Conservation (phyloP, 2,797 vertebrate species). For the Lerista edwardsae region DNA sequence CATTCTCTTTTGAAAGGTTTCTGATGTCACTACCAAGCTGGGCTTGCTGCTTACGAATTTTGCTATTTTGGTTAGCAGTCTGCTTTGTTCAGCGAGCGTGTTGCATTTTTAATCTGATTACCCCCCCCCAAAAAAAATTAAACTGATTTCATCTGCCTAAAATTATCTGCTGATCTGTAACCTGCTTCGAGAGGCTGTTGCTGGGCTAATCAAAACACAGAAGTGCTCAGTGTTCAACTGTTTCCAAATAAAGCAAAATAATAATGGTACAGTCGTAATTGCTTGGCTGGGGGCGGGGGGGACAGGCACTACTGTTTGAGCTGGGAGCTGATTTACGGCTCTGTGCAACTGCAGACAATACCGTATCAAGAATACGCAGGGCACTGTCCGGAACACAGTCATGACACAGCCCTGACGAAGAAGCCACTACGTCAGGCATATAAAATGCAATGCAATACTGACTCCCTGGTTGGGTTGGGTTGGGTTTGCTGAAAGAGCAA, state of each 20-base stretch:
- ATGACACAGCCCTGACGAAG: no score
- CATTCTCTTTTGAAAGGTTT: background rate
- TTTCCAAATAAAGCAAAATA: constrained; percentile 1
- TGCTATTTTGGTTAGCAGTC: background rate
- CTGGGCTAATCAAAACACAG: constrained; percentile 7
- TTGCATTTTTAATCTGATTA: background rate
- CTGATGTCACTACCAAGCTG: background rate
- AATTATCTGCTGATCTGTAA: background rate
- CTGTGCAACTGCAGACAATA: background rate
- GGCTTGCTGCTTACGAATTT: background rate
- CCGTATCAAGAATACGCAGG: background rate
- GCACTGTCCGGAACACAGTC: background rate
- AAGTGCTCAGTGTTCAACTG: background rate
- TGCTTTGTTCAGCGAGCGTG: background rate
- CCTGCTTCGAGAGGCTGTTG: background rate
- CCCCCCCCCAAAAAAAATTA: no score
- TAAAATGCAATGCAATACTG: background rate
- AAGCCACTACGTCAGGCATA: background rate
- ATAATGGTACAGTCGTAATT: background rate
- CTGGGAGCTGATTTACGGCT: background rate
- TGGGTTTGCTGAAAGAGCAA: no score
- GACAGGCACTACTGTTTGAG: no score
- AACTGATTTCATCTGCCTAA: background rate
- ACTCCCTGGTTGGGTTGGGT: background rate
- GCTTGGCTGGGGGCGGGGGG: no score